Evolutionary conservation across 2,888 invertebrate genomes (phyloP), one percentile per base, ranked within the genome.

Genomic region (Rutpela maculata): DNA sequence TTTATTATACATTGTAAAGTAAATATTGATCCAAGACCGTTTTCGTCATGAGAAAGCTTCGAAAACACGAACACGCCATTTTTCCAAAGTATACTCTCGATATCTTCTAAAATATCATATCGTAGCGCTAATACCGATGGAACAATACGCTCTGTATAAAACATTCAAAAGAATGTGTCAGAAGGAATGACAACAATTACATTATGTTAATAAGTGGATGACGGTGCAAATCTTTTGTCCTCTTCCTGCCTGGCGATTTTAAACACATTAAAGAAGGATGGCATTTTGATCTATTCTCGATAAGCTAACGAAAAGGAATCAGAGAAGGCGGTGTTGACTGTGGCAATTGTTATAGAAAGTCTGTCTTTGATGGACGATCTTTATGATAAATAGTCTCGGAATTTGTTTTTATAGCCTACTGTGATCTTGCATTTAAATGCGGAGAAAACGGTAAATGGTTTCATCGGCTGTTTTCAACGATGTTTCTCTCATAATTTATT

Each of bases 141-240:
- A 77, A 77, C 77, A 67, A 77, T 76, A 65, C 75, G 57, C 35
- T 50, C 75, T 19, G 73, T 68, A 73, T 73, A 75, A 74, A 79
- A 79, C 78, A 79, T 79, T 75, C 79, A 77, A 76, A 80, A 80
- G 85, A 84, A 85, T 85, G 84, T 85, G 86, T 85, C 85, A 84
- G 84, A 81, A 83, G 82, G 85, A 86, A 86, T 86, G 87, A 87
- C 87, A 87, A 86, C 87, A 86, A 87, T 87, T 87, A 86, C 84
- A 84, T 86, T 87, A 87, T 87, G 87, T 85, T 87, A 87, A 87
- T 87, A 85, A 85, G 83, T 82, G 78, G 82, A 85, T 87, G 87
- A 87, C 86, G 86, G 80, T 78, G 85, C 85, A 81, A 84, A 84
- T 78, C 71, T 63, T 81, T 75, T 71, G 66, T 78, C 74, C 74